Conservation (phyloP, 2,113 vertebrate species). For the Ictalurus furcatus region DNA sequence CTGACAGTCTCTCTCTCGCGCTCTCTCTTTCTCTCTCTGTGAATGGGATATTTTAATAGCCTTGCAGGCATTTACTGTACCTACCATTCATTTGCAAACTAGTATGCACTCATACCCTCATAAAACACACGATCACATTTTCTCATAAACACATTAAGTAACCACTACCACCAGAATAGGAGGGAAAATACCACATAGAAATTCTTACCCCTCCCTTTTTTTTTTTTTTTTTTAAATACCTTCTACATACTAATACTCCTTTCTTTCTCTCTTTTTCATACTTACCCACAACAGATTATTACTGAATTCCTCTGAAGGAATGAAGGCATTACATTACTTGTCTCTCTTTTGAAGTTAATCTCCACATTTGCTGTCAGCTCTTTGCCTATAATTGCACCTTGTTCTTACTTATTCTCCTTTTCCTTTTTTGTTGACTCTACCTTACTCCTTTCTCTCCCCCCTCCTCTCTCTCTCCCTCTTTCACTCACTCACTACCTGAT, state of each 20-base stretch:
- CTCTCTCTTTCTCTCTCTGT: neutral
- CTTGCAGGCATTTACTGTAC: constrained; percentile 17
- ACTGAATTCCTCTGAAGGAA: neutral
- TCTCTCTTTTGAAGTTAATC: constrained; percentile 48
- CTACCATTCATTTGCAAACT: constrained; percentile 34
- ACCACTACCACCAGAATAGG: constrained; percentile 61
- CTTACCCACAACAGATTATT: constrained; percentile 27
- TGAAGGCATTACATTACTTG: constrained; percentile 55
- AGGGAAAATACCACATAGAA: constrained; percentile 48
- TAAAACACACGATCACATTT: constrained; percentile 66
- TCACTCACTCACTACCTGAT: constrained; percentile 67
- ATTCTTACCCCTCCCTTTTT: constrained; percentile 74
- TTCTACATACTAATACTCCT: constrained; percentile 50
- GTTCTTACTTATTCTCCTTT: constrained; percentile 51
- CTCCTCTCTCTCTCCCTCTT: constrained; percentile 40
- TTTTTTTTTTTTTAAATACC: constrained; percentile 56
- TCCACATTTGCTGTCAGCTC: constrained; percentile 8
- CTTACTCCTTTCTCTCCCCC: constrained; percentile 52
- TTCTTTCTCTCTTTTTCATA: constrained; percentile 64
- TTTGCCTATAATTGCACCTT: constrained; percentile 33
- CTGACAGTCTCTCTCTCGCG: neutral
- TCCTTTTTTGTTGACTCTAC: constrained; percentile 49
- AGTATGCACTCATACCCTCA: constrained; percentile 44
- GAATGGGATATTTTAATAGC: constrained; percentile 18
- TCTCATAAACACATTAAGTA: constrained; percentile 72